A percentile compares a stretch with the other conserved stretches of the same genome.
Evolutionary conservation across 2,797 vertebrate genomes (phyloP).

Genomic region (Bovichtus variegatus): DNA sequence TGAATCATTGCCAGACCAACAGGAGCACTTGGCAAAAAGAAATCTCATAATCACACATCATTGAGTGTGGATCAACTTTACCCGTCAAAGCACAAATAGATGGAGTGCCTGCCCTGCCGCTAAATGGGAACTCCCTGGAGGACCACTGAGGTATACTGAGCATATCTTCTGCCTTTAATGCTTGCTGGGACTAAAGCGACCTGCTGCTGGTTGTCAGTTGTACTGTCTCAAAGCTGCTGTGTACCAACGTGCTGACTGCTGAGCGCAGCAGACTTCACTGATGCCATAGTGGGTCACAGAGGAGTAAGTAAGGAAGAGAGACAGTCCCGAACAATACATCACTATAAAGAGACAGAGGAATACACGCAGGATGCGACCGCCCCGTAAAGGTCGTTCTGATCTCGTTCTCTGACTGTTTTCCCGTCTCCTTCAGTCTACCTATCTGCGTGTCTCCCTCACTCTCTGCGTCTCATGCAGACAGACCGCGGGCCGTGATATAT

Average conservation of each 20-base stretch:
- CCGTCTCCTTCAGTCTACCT: slow-evolving; percentile 38
- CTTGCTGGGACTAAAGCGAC: slow-evolving; percentile 72
- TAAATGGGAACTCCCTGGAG: slow-evolving; percentile 70
- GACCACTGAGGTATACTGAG: slow-evolving; percentile 70
- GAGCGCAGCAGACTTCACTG: slow-evolving; percentile 73
- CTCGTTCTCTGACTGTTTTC: slow-evolving; percentile 35
- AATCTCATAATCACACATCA: slow-evolving; percentile 64
- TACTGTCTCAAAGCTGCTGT: slow-evolving; percentile 64
- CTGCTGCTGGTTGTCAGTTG: slow-evolving; percentile 72
- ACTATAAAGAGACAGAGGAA: slow-evolving; percentile 48
- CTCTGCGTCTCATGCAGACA: slow-evolving; percentile 47
- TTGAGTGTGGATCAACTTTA: slow-evolving; percentile 68
- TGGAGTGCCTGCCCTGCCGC: slow-evolving; percentile 46
- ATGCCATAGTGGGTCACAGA: slow-evolving; percentile 74
- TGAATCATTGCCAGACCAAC: slow-evolving; percentile 51
- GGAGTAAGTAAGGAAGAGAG: slow-evolving; percentile 64
- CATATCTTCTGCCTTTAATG: slow-evolving; percentile 63
- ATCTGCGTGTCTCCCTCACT: slow-evolving; percentile 24
- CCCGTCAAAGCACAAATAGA: slow-evolving; percentile 61
- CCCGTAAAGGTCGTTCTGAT: slow-evolving; percentile 28
- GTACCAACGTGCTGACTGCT: slow-evolving; percentile 71
- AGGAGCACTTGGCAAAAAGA: slow-evolving; percentile 52
- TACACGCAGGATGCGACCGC: slow-evolving; percentile 20
- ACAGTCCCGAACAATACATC: slow-evolving; percentile 60
- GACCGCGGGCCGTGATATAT: slow-evolving; percentile 79